Base-by-base conservation (phyloP, 1,140 invertebrate species). In the Periplaneta americana region DNA sequence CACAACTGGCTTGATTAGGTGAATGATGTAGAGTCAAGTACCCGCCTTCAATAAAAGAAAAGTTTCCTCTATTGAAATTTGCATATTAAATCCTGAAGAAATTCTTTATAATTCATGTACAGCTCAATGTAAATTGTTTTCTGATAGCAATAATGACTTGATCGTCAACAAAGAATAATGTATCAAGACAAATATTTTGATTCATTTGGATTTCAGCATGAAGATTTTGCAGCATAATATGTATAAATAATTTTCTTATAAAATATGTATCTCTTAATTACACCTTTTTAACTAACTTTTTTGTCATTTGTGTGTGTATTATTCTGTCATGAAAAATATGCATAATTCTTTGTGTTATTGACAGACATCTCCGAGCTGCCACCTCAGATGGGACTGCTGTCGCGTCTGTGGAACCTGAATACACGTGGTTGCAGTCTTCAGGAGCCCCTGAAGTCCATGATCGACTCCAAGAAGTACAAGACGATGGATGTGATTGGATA, bases 401-500 rank as follows among this genome's bases (percentile, higher is more conserved):
- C 95, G 1, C 93, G 97, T 17, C 89, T 99, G 18, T 99, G 98
- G 98, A 99, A 98, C 88, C 88, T 99, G 18, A 98, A 98, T 87
- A 96, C 98, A 11, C 92, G 94, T 81, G 96, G 96, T 0, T 99
- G 98, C 87, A 92, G 92, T 78, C 89, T 97, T 37, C 96, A 94
- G 87, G 98, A 97, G 87, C 98, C 96, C 5, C 89, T 99, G 15
- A 95, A 95, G 83, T 95, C 96, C 0, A 97, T 99, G 94, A 95
- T 99, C 39, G 94, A 95, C 34, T 95, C 94, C 77, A 97, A 97
- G 85, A 96, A 97, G 81, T 97, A 96, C 86, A 98, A 98, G 89
- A 98, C 97, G 9, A 97, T 97, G 92, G 98, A 99, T 87, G 95
- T 99, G 48, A 93, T 99, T 39, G 97, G 97, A 0, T 99, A 99